Evolutionary conservation across 2,113 vertebrate genomes (phyloP), one percentile per base, ranked within the genome.

Genomic region (Entelurus aequoreus): DNA sequence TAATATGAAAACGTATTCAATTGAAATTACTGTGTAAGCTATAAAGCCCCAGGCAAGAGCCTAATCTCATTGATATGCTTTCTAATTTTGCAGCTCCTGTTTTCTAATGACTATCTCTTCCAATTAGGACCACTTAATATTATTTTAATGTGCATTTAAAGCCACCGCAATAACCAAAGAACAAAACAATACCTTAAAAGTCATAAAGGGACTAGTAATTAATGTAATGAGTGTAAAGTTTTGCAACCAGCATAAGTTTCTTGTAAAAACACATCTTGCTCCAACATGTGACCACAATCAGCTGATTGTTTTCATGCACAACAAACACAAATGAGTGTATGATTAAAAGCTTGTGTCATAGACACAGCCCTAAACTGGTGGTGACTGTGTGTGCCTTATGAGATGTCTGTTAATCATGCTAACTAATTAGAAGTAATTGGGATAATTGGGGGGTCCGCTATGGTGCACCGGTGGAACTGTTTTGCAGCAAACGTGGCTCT

Each of bases 81-180:
- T 58, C 28, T 6, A 65, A 48, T 70, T 74, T 38, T 72, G 60
- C 35, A 63, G 60, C 60, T 62, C 62, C 63, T 57, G 64, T 60
- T 70, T 75, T 67, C 55, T 65, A 71, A 69, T 72, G 8, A 49
- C 63, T 71, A 76, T 66, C 55, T 40, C 59, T 47, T 10, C 48
- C 66, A 72, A 53, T 72, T 69, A 69, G 60, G 38, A 77, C 51
- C 48, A 8, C 58, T 71, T 72, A 10, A 64, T 44, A 21, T 58
- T 48, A 38, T 51, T 60, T 71, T 54, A 13, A 74, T 38, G n/a
- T 44, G 35, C 14, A 60, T 50, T 40, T 21, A 11, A 70, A 66
- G 54, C 63, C 57, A 71, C 70, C 56, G 16, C 60, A 59, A 55
- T 54, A 42, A 16, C 52, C 37, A 54, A 49, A 16, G 8, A 64